phyloP scores from a whole-genome alignment of 1,140 invertebrate species.

The Trinorchestia longiramus region DNA sequence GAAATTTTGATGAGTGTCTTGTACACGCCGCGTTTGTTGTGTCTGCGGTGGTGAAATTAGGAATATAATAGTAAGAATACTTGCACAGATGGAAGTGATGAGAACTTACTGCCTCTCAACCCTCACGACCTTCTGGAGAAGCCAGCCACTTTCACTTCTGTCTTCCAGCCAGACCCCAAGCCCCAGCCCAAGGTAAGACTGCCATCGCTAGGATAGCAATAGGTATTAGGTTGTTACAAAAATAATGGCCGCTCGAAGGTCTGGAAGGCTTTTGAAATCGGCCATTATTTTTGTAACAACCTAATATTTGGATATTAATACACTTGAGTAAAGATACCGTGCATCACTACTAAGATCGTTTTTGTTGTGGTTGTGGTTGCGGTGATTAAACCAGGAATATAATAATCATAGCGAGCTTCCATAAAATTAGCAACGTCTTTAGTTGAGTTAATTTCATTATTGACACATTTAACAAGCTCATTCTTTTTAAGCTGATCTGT shows the following conservation, averaged over 20 bases:
- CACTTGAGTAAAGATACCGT: too few species aligned
- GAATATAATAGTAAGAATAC: too few species aligned
- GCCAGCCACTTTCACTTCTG: background rate
- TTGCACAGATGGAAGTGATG: background rate
- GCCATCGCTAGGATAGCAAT: background rate
- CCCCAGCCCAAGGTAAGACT: background rate
- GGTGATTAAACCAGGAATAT: too few species aligned
- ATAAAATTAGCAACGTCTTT: too few species aligned
- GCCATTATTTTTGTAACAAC: too few species aligned
- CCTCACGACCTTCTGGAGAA: constrained; percentile 16
- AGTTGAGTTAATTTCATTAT: background rate
- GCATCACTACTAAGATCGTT: too few species aligned
- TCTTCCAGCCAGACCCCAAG: background rate
- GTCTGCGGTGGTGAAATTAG: background rate
- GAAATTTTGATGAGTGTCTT: background rate
- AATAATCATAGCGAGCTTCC: too few species aligned
- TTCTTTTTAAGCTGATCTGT: background rate
- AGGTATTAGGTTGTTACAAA: background rate
- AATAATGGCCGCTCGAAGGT: too few species aligned
- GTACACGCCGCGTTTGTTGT: too few species aligned
- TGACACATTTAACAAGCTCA: background rate
- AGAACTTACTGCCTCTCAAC: background rate
- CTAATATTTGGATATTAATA: too few species aligned
- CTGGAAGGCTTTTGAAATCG: too few species aligned
- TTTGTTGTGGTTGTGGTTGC: too few species aligned